These are phyloP conservation scores for Copsychus sechellarum DNA, from an alignment of 2,113 vertebrate species.

Conservation along the genomic window DNA sequence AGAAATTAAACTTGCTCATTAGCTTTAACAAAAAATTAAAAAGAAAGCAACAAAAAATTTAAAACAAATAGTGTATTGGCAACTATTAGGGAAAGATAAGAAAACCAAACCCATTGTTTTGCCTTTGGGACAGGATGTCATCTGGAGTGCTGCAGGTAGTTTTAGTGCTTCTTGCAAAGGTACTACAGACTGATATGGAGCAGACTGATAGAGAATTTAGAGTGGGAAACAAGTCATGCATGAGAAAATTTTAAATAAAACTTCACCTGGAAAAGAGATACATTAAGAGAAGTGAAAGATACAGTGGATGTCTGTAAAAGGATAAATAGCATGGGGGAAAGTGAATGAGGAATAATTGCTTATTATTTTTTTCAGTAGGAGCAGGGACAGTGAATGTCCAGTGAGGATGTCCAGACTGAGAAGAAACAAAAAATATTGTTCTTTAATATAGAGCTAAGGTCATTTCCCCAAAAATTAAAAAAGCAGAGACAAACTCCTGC, in stretches of 20 bases:
- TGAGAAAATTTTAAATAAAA: neutral
- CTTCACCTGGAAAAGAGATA: neutral
- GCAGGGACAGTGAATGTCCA: neutral
- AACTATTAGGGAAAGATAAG: neutral
- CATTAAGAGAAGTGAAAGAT: neutral
- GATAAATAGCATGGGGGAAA: neutral
- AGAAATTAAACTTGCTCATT: neutral
- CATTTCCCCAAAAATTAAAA: neutral
- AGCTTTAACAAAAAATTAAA: neutral
- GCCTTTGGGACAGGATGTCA: neutral
- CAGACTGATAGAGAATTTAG: neutral
- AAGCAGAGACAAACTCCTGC: neutral
- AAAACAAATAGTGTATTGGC: neutral
- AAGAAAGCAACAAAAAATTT: no score
- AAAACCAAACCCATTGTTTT: neutral
- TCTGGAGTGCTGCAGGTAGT: neutral
- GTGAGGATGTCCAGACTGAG: neutral
- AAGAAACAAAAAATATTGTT: neutral
- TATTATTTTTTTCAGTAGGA: neutral
- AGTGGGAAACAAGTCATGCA: neutral
- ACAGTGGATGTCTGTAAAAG: neutral
- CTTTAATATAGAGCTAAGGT: neutral
- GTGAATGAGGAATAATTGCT: neutral
- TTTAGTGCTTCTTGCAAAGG: neutral
- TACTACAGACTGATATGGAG: neutral